Evolutionary conservation across 2,113 vertebrate species (phyloP), one percentile per base, ranked within the genome.

Genomic region (Austrofundulus limnaeus): DNA sequence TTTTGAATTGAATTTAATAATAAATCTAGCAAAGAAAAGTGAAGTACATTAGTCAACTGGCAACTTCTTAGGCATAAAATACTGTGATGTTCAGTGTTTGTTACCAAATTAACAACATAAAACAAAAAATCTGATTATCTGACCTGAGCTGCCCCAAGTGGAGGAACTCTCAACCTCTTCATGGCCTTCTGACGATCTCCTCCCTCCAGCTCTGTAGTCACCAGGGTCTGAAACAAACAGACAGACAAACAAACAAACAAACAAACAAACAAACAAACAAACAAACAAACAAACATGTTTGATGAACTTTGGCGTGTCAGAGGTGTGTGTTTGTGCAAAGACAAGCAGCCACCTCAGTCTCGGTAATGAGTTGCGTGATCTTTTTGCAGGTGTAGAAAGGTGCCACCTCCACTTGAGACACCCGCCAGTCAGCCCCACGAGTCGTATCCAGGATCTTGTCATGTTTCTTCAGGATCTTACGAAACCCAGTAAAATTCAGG

Each of bases 331-430:
- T 5, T 42, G 39, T 58, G 57, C 38, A 1, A 10, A 14, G 34
- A 25, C 8, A 8, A 51, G 20, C 20, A 17, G n/a, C 42, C 80
- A 98, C 97, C 94, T 99, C 97, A 7, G 97, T 98, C 91, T 99
- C 96, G 0, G 94, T 95, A 87, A 99, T 99, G 50, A 99, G 94
- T 88, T 98, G 96, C 47, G 96, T 98, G 91, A 99, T 98, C 91
- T 99, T 99, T 88, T 99, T 99, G 93, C 96, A 98, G 37, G 94
- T 98, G 86, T 98, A 98, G 89, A 99, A 98, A 2, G 96, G 95
- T 2, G 97, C 97, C 89, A 98, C 94, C 85, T 99, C 97, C 83
- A 99, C 97, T 16, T 99, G 96, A 47, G 91, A 94, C 86, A 98
- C 95, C 1, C 97, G 90, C 97, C 97, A 98, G 82, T 98, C 96